Evolutionary conservation across 2,888 invertebrate genomes (phyloP), one percentile per base, ranked within the genome.

Genomic region (Nomada lathburiana): DNA sequence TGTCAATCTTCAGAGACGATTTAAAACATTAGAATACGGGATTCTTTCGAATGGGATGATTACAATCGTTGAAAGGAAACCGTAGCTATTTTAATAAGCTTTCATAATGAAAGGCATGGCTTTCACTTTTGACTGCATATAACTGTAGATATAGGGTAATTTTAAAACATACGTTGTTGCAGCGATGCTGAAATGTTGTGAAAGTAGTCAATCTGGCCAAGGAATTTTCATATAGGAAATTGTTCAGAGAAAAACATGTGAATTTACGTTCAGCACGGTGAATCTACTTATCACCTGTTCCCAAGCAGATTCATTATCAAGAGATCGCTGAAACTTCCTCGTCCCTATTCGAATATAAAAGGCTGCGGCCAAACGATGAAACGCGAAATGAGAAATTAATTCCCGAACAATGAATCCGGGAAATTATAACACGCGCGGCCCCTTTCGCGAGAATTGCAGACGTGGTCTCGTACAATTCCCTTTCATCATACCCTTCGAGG

Each of bases 301-400:
- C 44, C 73, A 57, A 44, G 47, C 64, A 50, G 50, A 85, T 84
- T 77, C 59, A 64, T 67, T 68, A 76, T 68, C 57, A 29, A 63
- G 20, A 60, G 36, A n/a, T 26, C 29, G 47, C 9, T 59, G 53
- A 70, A 85, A 80, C 60, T 84, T 72, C 75, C 50, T 84, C 81
- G 64, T 64, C 79, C 81, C 75, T 64, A 79, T 85, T 83, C 81
- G 81, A 83, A 85, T 83, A 85, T 78, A 83, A 81, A 82, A 77
- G 80, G 13, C 36, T 62, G 60, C 52, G 16, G 9, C 64, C 52
- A 53, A 65, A 72, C 63, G 36, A 76, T 42, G 82, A 80, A 83
- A 80, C 76, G 70, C 57, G 77, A 85, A 86, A 90, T 76, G 87
- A 77, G 85, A 83, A 84, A 86, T 89, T 87, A 82, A 88, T 86